A percentile compares a stretch with the other conserved stretches of the same genome.
Evolutionary conservation across 2,888 invertebrate species (phyloP).

Genomic region (Aphidoletes aphidimyza): DNA sequence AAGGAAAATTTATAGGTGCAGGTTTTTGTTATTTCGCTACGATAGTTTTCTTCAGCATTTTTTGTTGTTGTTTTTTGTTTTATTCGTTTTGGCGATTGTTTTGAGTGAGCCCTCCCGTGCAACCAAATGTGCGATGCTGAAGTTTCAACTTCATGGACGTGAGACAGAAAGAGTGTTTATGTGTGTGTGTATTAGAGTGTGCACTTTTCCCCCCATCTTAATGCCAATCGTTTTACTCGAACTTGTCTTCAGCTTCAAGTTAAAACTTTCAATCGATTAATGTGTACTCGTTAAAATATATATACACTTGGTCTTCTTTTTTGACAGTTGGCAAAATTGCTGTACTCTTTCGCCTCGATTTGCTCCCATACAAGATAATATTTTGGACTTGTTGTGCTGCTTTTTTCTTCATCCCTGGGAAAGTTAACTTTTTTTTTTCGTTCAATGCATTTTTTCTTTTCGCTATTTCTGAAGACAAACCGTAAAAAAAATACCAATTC

Average conservation of each 20-base stretch:
- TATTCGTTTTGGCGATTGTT: neutral
- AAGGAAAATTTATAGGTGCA: slow-evolving; percentile 25
- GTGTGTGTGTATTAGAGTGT: too few relatives aligned
- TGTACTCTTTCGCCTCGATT: neutral
- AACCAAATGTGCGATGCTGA: too few relatives aligned
- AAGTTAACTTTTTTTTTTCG: too few relatives aligned
- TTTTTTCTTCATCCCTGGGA: too few relatives aligned
- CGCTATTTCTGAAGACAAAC: too few relatives aligned
- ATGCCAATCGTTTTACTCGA: neutral
- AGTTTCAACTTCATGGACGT: too few relatives aligned
- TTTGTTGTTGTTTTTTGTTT: neutral
- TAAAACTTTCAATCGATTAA: slow-evolving; percentile 7
- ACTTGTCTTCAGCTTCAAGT: neutral
- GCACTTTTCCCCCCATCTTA: neutral
- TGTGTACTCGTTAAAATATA: slow-evolving; percentile 3
- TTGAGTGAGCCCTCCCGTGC: neutral
- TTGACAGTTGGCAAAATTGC: slow-evolving; percentile 1
- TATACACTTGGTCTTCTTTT: neutral
- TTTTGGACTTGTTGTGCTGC: too few relatives aligned
- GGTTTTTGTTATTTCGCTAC: neutral
- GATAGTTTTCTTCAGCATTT: neutral
- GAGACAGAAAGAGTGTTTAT: too few relatives aligned
- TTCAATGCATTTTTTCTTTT: too few relatives aligned
- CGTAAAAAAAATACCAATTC: too few relatives aligned
- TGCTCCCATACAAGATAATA: too few relatives aligned